Conservation (phyloP, 35 echinoderm and acorn worm genomes). For the Chiridota heheva region DNA sequence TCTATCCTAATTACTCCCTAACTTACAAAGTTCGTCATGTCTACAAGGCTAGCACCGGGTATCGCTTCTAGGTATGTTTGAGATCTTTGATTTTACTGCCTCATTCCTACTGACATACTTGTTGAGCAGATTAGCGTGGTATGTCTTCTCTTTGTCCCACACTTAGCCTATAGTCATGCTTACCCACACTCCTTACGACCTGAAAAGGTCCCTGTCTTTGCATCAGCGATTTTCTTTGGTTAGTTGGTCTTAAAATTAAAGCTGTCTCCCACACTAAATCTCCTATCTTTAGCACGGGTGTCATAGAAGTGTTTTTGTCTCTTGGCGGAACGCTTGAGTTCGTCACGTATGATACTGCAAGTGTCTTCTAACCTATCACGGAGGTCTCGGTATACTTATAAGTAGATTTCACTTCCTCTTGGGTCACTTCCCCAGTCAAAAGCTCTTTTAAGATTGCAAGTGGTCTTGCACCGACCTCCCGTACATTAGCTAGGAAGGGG, state of each 20-base stretch:
- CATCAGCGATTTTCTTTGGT: slow-evolving; percentile 8
- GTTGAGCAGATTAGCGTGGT: slow-evolving; percentile 33
- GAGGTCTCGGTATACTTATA: background rate
- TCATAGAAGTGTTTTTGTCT: too few relatives aligned
- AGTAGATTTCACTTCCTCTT: background rate
- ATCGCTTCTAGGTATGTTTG: too few relatives aligned
- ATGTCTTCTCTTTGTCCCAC: background rate
- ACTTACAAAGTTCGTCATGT: too few relatives aligned
- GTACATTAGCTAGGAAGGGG: slow-evolving; percentile 46
- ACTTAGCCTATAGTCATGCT: background rate
- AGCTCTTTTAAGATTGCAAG: slow-evolving; percentile 14
- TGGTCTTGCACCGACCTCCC: slow-evolving; percentile 21
- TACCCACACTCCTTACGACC: slow-evolving; percentile 6
- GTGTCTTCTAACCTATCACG: background rate
- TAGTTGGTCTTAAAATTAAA: too few relatives aligned
- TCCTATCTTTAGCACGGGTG: too few relatives aligned
- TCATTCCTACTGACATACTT: too few relatives aligned
- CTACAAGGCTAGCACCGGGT: too few relatives aligned
- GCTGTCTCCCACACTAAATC: too few relatives aligned
- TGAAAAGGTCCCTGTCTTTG: slow-evolving; percentile 27
- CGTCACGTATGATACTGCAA: too few relatives aligned
- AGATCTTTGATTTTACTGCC: too few relatives aligned
- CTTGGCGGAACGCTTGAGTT: too few relatives aligned
- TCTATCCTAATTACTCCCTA: too few relatives aligned
- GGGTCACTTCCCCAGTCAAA: background rate